Conservation (phyloP, 2,888 invertebrate genomes). For the Harmothoe impar region DNA sequence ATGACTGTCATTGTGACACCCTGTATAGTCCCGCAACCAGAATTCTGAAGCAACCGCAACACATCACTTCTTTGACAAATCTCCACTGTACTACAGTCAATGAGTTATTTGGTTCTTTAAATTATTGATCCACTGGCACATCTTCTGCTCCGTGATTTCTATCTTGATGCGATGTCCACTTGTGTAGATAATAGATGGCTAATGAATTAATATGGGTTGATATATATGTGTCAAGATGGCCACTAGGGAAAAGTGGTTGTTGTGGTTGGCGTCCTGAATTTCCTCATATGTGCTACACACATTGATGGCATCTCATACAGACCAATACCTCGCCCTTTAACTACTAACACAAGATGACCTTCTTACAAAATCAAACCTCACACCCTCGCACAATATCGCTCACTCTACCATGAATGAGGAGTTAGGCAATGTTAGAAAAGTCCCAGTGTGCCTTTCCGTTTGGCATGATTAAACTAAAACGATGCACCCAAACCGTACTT, state of each 20-base stretch:
- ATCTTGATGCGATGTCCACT: not conserved
- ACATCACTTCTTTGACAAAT: not conserved
- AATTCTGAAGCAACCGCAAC: slow-evolving; percentile 4
- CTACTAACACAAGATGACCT: not conserved
- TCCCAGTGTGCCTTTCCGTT: not conserved
- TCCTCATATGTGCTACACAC: slow-evolving; percentile 7
- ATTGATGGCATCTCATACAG: slow-evolving; percentile 22
- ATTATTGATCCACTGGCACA: too few relatives aligned
- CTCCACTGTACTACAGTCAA: not conserved
- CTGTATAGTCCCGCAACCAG: slow-evolving; percentile 4
- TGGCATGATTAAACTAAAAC: not conserved
- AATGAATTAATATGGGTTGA: not conserved
- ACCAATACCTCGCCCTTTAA: not conserved
- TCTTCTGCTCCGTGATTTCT: too few relatives aligned
- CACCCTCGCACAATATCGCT: slow-evolving; percentile 11
- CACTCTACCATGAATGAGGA: not conserved
- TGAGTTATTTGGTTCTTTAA: too few relatives aligned
- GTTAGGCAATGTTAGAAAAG: not conserved
- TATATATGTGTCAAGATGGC: not conserved
- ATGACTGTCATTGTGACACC: not conserved
- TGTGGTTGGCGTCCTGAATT: slow-evolving; percentile 29
- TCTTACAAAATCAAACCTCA: slow-evolving; percentile 9
- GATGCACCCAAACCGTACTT: not conserved
- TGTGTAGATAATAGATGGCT: slow-evolving; percentile 3
- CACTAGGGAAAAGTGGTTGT: not conserved